phyloP scores from a whole-genome alignment of 2,113 vertebrate species.

The Electrona antarctica region DNA sequence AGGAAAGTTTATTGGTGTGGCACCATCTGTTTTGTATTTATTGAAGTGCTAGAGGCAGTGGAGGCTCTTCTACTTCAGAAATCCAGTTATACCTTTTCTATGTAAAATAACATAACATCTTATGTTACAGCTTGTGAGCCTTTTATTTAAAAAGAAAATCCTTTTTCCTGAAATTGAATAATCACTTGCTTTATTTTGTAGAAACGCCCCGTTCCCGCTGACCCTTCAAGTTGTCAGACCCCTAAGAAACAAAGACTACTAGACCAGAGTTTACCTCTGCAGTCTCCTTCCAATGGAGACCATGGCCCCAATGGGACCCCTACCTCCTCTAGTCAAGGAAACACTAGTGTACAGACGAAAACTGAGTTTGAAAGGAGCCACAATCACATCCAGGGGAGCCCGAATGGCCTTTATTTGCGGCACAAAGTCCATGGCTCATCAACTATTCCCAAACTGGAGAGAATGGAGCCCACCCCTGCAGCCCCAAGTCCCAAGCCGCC shows the following conservation, averaged over 20 bases:
- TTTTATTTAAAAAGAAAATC: neutral
- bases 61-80: conserved; percentile 19
- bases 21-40: conserved; percentile 46
- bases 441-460: conserved; percentile 53
- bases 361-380: conserved; percentile 62
- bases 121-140: neutral
- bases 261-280: conserved; percentile 67
- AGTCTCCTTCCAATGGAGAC: conserved; percentile 67
- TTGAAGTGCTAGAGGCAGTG: conserved; percentile 33
- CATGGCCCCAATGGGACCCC: conserved; percentile 42
- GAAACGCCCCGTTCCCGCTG: conserved; percentile 79
- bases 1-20: conserved; percentile 30
- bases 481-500: conserved; percentile 54
- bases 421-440: conserved; percentile 63
- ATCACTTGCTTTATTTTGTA: conserved; percentile 32
- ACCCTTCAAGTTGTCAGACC: conserved; percentile 69
- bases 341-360: conserved; percentile 61
- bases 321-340: conserved; percentile 53
- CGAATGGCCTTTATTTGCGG: conserved; percentile 62
- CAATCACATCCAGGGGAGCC: conserved; percentile 65
- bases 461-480: conserved; percentile 44
- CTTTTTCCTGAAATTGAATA: neutral
- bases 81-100: conserved; percentile 17
- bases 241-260: conserved; percentile 78
- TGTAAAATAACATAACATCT: neutral